Base-by-base conservation (phyloP, 2,113 vertebrate genomes). In the Empidonax alnorum region DNA sequence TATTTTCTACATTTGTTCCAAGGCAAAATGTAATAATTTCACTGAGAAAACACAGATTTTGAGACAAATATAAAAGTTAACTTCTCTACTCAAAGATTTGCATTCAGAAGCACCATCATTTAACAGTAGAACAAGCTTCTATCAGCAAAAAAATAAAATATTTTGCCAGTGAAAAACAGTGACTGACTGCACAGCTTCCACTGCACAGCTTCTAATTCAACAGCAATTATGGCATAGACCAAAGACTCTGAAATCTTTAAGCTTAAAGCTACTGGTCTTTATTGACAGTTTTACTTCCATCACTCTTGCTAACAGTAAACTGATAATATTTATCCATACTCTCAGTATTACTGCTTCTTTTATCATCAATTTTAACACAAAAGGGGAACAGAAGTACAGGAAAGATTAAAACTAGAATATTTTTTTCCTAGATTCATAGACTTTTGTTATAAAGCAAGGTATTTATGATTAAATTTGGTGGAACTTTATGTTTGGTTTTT, bases 1-100 rank as follows among this genome's bases (percentile, higher is more conserved):
- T 74, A 47, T 88, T 91, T 93, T 90, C 39, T n/a, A 77, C 27
- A 8, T 88, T 91, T 91, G 37, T 82, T 95, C 89, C 94, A 97
- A 93, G 47, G 37, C 83, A 87, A 93, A 93, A 96, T 77, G 53
- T 24, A 90, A 55, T 88, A 73, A 93, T 73, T 94, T 95, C 53
- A 49, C 66, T 79, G 71, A 87, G 59, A 89, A 94, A 91, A 83
- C 46, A 88, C 49, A 85, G 46, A 50, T 79, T 82, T 85, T 16
- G 35, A 69, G n/a, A 53, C 28, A 93, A 91, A 78, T 72, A 49
- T 11, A 58, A 62, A 94, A 79, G 53, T 68, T 65, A 41, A 42
- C 28, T 87, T 89, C 77, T 86, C 30, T 63, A 27, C 56, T 93
- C 78, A 83, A 84, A 91, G 78, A 76, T 93, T 62, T 85, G 30